Evolutionary conservation across 92 coral and sea anemone genomes (phyloP).

Genomic region (Actinostola sp.): DNA sequence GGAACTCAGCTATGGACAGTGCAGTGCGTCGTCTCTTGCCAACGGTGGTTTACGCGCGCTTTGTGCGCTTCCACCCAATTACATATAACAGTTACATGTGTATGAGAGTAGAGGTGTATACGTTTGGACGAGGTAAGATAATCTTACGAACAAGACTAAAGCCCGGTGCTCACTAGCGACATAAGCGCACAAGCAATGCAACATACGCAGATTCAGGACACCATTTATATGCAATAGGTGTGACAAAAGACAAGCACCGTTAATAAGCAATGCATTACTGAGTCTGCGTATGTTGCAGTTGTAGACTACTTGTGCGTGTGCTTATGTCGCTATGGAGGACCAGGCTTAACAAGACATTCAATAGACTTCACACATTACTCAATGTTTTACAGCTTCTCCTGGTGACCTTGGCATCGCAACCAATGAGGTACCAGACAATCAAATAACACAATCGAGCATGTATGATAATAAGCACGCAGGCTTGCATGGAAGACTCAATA

Average conservation of each 20-base stretch:
- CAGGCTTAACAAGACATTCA: background rate
- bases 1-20: constrained; percentile 11
- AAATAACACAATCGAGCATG: constrained; percentile 15
- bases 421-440: constrained; percentile 28
- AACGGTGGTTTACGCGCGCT: constrained; percentile 15
- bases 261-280: too few relatives aligned
- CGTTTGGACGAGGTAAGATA: constrained; percentile 27
- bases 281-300: too few relatives aligned
- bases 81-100: constrained; percentile 2
- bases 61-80: constrained; percentile 17
- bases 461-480: background rate
- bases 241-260: too few relatives aligned
- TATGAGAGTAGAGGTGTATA: constrained; percentile 35
- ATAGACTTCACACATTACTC: background rate
- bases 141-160: background rate
- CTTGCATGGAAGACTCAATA: constrained; percentile 8
- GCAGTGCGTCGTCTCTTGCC: constrained; percentile 28
- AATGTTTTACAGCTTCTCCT: constrained; percentile 16
- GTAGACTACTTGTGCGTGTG: too few relatives aligned
- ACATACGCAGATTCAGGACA: background rate
- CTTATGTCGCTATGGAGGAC: too few relatives aligned
- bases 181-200: background rate
- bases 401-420: constrained; percentile 28
- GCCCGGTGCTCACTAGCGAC: background rate
- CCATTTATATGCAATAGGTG: too few relatives aligned